Evolutionary conservation across 2,797 vertebrate species (phyloP), one percentile per base, ranked within the genome.

Genomic region (Etheostoma perlongum): DNA sequence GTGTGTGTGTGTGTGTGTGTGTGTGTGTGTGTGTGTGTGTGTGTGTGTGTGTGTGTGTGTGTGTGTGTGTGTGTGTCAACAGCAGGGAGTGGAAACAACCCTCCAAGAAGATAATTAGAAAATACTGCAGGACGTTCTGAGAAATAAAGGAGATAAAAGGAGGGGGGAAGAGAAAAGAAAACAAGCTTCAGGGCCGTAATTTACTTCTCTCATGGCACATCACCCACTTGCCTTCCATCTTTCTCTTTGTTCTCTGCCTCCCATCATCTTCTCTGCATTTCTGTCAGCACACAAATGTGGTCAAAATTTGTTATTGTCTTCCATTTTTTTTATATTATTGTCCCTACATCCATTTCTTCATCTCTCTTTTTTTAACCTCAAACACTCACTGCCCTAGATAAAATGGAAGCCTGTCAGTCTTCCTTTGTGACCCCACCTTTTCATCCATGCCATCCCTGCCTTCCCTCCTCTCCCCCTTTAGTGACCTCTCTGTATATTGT

Each of bases 101-200:
- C 55, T 79, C 48, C 1, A 36, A 72, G 77, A 86, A 44, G 79
- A 86, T 81, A 57, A 89, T 91, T 84, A 83, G 59, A 79, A 87
- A 85, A 88, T 84, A 80, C 85, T 80, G 74, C 79, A 89, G 81
- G 83, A 82, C 42, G 23, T 65, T 88, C 70, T 75, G 81, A 85
- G 77, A 85, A 78, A 87, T 7, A 13, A 79, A 25, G 12, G 51
- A 46, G 66, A 57, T 47, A 72, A 53, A 40, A 67, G 46, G 12
- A 72, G 52, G 63, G 15, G 48, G 54, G 19, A 60, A 60, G 47
- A 68, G 27, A 53, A 48, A 49, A 25, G 21, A 64, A 76, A 85
- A 83, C 19, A 77, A 88, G 84, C 79, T 88, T 88, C 82, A 86
- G 83, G 91, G 88, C 87, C 90, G 86, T 68, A 85, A 86, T 92